These are phyloP conservation scores for Aphelinus certus DNA, from an alignment of 1,140 invertebrate genomes.

Conservation along the genomic window DNA sequence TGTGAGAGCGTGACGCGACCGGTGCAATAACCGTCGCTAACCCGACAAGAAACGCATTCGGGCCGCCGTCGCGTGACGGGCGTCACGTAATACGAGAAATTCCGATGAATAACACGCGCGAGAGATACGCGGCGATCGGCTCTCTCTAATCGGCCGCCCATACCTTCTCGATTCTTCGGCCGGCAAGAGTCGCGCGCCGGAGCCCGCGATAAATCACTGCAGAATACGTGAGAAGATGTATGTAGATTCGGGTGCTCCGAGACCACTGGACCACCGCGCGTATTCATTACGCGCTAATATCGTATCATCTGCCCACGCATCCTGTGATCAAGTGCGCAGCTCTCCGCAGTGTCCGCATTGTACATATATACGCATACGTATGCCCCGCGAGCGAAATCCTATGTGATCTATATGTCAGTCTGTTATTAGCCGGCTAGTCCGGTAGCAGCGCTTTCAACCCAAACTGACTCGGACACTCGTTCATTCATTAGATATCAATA, in stretches of 20 bases:
- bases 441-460: background rate
- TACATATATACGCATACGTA: no score
- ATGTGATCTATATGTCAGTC: conserved; percentile 28
- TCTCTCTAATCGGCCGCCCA: conserved; percentile 28
- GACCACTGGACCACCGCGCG: conserved; percentile 26
- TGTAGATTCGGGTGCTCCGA: conserved; percentile 19
- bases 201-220: conserved; percentile 15
- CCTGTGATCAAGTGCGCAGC: conserved; percentile 56
- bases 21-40: no score
- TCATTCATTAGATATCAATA: no score
- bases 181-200: no score
- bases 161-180: no score
- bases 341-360: conserved; percentile 33
- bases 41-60: conserved; percentile 21
- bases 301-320: conserved; percentile 52
- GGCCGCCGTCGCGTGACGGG: conserved; percentile 37
- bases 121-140: background rate
- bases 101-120: background rate
- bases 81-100: conserved; percentile 51
- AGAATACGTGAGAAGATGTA: conserved; percentile 16
- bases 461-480: no score
- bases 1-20: no score
- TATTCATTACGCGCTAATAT: conserved; percentile 59
- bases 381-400: conserved; percentile 45
- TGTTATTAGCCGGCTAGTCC: conserved; percentile 53